Evolutionary conservation across 2,113 vertebrate genomes (phyloP), one percentile per base, ranked within the genome.

Genomic region (Oreocharis arfaki): DNA sequence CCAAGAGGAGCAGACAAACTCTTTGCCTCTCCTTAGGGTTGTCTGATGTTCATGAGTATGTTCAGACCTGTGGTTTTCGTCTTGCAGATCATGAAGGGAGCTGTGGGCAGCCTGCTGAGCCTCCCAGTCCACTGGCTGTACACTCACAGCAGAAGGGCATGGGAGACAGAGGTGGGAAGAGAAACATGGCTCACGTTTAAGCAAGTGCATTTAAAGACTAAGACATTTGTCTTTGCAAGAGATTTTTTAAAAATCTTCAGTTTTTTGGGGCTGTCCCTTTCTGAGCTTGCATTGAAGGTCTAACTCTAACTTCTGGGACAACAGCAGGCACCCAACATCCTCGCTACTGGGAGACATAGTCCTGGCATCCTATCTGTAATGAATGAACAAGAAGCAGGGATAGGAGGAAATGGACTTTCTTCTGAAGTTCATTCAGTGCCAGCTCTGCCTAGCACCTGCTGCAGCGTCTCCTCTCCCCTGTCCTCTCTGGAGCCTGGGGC

Each of bases 121-220:
- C 47, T 49, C 32, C 49, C 53, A 21, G 11, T 3, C 28, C 10
- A 4, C 74, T 73, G 39, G 26, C 59, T 63, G 73, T 59, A 18
- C 16, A 0, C 47, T 47, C 49, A 27, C 49, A 71, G 37, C n/a
- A 60, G 14, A 41, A 32, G 33, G 57, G 69, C 13, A 1, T 17
- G 49, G 41, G 37, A 56, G 8, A 13, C 47, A 19, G 53, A 69
- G 30, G 41, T 56, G 44, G 49, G 42, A 52, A 53, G 60, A 53
- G 74, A 77, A 86, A 27, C 11, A 5, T 0, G 0, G 33, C 21
- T 63, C 30, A 22, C 1, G 5, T 76, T 73, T 76, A 50, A 47
- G 35, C n/a, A 70, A 59, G 9, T 8, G 33, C 17, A 11, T 73
- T 44, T 39, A 35, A 60, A 39, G 57, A 47, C 4, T 7, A 26